Percentiles rank a stretch among this genome's conserved stretches.
Evolutionary conservation across 2,113 vertebrate genomes (phyloP).

Genomic region (Rhea americana): DNA sequence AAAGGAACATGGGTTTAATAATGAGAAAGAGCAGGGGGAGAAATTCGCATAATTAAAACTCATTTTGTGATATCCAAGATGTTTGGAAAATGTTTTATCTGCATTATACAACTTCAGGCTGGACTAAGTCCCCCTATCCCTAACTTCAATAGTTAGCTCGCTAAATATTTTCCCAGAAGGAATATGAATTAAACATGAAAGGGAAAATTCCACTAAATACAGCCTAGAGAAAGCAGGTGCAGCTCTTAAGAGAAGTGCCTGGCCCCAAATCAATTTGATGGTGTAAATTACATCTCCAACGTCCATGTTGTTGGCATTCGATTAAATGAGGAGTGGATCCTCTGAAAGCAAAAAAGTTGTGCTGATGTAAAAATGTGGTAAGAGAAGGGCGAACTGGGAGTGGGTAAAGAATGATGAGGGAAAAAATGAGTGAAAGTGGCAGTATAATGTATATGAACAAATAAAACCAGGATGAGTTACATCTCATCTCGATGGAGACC

Average conservation of each 20-base stretch:
- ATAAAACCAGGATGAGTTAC: constrained; percentile 7
- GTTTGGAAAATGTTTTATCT: constrained; percentile 14
- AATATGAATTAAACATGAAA: constrained; percentile 60
- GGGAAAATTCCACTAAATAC: constrained; percentile 26
- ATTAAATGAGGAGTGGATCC: constrained; percentile 6
- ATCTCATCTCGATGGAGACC: background rate
- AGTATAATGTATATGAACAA: constrained; percentile 6
- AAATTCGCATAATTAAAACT: constrained; percentile 28
- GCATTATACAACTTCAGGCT: background rate
- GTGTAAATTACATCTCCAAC: constrained; percentile 42
- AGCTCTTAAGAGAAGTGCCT: constrained; percentile 1
- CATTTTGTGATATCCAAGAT: background rate
- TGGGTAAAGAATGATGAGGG: background rate
- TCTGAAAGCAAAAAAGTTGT: background rate
- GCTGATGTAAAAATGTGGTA: background rate
- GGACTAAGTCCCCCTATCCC: background rate
- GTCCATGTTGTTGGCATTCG: background rate
- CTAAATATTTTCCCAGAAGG: constrained; percentile 46
- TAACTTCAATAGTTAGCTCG: constrained; percentile 10
- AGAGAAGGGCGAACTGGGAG: background rate
- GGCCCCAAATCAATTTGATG: background rate
- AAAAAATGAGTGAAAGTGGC: background rate
- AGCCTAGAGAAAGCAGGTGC: constrained; percentile 60
- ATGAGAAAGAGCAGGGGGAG: background rate
- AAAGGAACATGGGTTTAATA: constrained; percentile 11